These are phyloP conservation scores for Brachionus rotundiformis DNA, from an alignment of 1,140 invertebrate species.

Conservation along the genomic window DNA sequence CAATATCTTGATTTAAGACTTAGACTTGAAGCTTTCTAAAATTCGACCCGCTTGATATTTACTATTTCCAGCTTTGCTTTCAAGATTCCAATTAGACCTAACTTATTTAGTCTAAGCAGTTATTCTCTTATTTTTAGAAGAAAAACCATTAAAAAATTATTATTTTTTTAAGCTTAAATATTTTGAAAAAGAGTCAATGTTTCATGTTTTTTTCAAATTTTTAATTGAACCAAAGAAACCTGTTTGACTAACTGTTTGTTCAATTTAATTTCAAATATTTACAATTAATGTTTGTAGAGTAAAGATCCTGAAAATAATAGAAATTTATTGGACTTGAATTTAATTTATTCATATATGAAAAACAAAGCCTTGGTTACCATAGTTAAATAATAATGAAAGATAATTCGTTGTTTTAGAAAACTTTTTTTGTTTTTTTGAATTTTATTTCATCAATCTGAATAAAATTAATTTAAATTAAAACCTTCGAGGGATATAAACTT, in stretches of 20 bases:
- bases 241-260: neutral
- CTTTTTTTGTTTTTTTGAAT: neutral
- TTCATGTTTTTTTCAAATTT: neutral
- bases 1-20: neutral
- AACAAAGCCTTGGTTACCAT: conserved; percentile 28
- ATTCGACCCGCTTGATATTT: neutral
- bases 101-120: neutral
- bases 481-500: neutral
- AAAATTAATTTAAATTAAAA: neutral
- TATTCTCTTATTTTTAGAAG: neutral
- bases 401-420: neutral
- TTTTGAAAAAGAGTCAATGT: neutral
- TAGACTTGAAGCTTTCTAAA: neutral
- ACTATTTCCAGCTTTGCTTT: conserved; percentile 4
- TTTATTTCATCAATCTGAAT: neutral
- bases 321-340: conserved; percentile 8
- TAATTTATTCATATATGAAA: conserved; percentile 12
- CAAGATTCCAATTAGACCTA: no score
- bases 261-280: conserved; percentile 28
- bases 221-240: conserved; percentile 8
- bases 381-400: conserved; percentile 43
- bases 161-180: neutral
- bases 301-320: neutral
- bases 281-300: conserved; percentile 38
- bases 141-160: neutral